phyloP scores from a whole-genome alignment of 2,113 vertebrate species.

The Thamnophis sirtalis region DNA sequence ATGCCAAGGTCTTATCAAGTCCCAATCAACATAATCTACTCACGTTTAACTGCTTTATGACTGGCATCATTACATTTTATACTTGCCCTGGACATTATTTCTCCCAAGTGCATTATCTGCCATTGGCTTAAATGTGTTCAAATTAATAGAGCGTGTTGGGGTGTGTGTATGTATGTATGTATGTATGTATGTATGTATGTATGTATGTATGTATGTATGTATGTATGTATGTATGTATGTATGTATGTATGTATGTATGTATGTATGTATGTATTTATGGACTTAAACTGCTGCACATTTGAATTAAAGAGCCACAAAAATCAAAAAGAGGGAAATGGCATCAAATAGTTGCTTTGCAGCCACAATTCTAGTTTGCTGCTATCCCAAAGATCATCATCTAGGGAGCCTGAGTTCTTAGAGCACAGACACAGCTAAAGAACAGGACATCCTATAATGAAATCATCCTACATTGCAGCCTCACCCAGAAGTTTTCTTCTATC shows the following conservation, averaged over 20 bases:
- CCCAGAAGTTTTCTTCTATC: background rate
- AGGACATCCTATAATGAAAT: background rate
- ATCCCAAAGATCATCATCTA: background rate
- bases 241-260: too few relatives aligned
- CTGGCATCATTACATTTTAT: constrained; percentile 35
- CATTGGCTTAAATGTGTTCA: constrained; percentile 45
- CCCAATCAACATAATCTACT: background rate
- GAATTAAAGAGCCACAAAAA: constrained; percentile 28
- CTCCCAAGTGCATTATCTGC: constrained; percentile 54
- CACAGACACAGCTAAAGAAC: background rate
- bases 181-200: too few relatives aligned
- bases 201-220: too few relatives aligned
- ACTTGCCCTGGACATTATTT: constrained; percentile 47
- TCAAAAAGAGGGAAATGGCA: background rate
- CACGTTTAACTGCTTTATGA: background rate
- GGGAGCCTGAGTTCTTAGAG: background rate
- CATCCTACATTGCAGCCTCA: background rate
- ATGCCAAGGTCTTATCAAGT: background rate
- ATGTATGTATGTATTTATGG: background rate
- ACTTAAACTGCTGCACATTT: constrained; percentile 34
- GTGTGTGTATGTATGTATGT: background rate
- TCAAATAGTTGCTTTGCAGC: background rate
- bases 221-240: constrained; percentile 1
- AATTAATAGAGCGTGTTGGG: constrained; percentile 43
- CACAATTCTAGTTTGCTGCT: background rate